Evolutionary conservation across 2,113 vertebrate genomes (phyloP), one percentile per base, ranked within the genome.

Genomic region (Serinus canaria): DNA sequence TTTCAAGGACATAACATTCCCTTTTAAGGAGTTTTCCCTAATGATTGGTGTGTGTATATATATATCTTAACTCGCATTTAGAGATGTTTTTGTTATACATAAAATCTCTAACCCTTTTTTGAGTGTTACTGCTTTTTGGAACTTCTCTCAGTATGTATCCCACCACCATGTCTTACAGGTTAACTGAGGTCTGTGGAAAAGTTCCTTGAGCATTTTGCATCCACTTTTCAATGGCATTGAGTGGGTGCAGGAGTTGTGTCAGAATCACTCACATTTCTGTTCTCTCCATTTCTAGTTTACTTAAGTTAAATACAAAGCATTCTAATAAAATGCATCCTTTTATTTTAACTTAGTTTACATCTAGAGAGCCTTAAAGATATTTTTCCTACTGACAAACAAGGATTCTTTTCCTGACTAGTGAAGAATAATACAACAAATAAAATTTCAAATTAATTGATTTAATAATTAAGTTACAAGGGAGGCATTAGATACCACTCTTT

Each of bases 111-210:
- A 67, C 1, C 2, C 2, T 73, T 53, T 69, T 72, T 43, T 66
- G n/a, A 37, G 41, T 52, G 28, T 49, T 74, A 33, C 24, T 79
- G 7, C 25, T 70, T 78, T 87, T 74, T 0, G 2, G 17, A 70
- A 10, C 12, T 83, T 88, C 31, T 11, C 15, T 81, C 24, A 23
- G 2, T 23, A 15, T 21, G 11, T 46, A 21, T 75, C 43, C 24
- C 5, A 9, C 18, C 4, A 1, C 1, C 3, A 20, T 35, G 24
- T 27, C n/a, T 63, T 41, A 22, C 4, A 39, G 14, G 15, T 72
- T 76, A 66, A 53, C 53, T 47, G 66, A 52, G 6, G 12, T 72
- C 58, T 68, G 9, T 27, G 22, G 35, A 63, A 44, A 44, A 44
- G 16, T n/a, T 35, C 23, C 27, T 15, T 24, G 8, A 46, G 31